phyloP scores from a whole-genome alignment of 2,113 vertebrate species.

The Cinclus mexicanus region DNA sequence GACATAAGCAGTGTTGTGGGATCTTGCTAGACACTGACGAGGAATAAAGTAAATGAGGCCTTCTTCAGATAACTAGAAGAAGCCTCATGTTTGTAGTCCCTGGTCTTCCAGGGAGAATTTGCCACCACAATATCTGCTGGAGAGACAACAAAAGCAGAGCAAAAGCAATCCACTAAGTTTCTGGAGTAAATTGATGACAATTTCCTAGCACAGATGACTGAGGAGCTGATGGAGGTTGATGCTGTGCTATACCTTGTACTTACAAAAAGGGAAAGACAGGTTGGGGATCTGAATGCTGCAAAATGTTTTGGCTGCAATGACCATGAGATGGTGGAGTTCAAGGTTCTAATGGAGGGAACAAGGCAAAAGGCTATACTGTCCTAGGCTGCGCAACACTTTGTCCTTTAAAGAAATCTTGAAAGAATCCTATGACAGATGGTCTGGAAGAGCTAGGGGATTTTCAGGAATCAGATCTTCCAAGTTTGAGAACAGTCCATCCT shows the following conservation, averaged over 20 bases:
- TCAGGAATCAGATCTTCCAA: not conserved
- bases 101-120: not conserved
- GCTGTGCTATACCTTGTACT: not conserved
- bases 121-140: not conserved
- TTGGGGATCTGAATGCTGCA: not conserved
- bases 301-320: not conserved
- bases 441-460: not conserved
- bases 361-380: not conserved
- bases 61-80: not conserved
- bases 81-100: not conserved
- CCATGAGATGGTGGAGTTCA: not conserved
- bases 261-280: not conserved
- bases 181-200: not conserved
- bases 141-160: not conserved
- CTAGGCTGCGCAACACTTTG: not conserved
- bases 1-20: not conserved
- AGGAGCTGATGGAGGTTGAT: not conserved
- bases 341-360: not conserved
- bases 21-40: not conserved
- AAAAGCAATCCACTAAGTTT: not conserved
- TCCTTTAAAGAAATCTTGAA: not conserved
- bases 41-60: not conserved
- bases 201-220: not conserved
- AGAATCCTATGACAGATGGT: not conserved
- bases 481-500: not conserved